Evolutionary conservation across 2,888 invertebrate genomes (phyloP).

Genomic region (Rotaria macrura): DNA sequence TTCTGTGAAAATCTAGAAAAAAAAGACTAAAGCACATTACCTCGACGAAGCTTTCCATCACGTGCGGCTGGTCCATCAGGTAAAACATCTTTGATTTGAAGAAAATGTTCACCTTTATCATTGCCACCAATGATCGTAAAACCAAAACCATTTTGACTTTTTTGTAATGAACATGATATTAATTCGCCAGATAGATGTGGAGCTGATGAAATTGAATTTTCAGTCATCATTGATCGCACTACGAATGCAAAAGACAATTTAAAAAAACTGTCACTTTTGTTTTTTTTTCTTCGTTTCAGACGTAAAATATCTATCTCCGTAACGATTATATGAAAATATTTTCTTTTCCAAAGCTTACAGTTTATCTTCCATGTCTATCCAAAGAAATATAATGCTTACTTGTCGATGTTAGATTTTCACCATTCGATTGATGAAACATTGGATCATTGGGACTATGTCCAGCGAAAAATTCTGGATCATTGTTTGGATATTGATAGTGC

Average conservation of each 20-base stretch:
- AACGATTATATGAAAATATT: too few species aligned
- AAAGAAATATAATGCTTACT: background rate
- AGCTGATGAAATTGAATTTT: constrained; percentile 50
- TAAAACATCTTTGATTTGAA: constrained; percentile 65
- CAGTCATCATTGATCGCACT: background rate
- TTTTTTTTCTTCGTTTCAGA: too few species aligned
- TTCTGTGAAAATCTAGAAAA: too few species aligned
- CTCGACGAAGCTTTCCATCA: constrained; percentile 46
- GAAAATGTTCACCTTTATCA: constrained; percentile 73
- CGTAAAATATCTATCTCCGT: too few species aligned
- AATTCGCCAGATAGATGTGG: constrained; percentile 76
- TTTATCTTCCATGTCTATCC: too few species aligned
- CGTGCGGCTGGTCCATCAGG: constrained; percentile 86
- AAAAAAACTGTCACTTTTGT: too few species aligned
- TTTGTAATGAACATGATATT: constrained; percentile 71
- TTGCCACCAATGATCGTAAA: constrained; percentile 92
- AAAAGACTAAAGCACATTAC: constrained; percentile 43
- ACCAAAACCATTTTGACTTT: constrained; percentile 80
- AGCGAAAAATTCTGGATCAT: constrained; percentile 18
- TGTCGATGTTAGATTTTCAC: background rate
- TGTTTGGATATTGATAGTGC: background rate
- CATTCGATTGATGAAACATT: background rate
- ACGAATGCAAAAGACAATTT: too few species aligned
- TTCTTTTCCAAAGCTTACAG: too few species aligned
- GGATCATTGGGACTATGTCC: background rate